Conservation (phyloP, 2,113 vertebrate species). For the Paralichthys olivaceus region DNA sequence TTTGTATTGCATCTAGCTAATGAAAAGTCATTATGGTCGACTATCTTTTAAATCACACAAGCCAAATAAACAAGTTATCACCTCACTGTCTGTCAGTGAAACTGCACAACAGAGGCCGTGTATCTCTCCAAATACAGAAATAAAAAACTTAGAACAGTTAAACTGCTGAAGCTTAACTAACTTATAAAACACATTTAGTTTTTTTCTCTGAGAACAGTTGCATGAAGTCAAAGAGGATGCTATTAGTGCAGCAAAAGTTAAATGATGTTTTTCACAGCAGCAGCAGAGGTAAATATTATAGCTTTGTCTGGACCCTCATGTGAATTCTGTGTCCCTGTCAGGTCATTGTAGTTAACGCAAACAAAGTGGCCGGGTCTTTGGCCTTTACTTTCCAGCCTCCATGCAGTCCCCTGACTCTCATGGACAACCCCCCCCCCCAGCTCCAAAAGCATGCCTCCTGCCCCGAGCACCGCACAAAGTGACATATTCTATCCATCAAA, state of each 20-base stretch:
- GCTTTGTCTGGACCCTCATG: not conserved
- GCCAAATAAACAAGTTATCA: not conserved
- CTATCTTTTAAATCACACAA: not conserved
- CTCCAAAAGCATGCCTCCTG: slow-evolving; percentile 48
- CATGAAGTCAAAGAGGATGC: not conserved
- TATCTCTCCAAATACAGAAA: not conserved
- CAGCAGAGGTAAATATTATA: slow-evolving; percentile 12
- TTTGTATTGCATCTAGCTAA: not conserved
- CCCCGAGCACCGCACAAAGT: slow-evolving; percentile 61
- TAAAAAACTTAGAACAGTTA: not conserved
- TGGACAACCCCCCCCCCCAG: slow-evolving; percentile 38
- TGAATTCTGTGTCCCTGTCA: slow-evolving; percentile 44
- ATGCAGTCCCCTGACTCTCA: slow-evolving; percentile 47
- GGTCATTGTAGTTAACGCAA: slow-evolving; percentile 52
- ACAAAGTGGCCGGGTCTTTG: slow-evolving; percentile 46
- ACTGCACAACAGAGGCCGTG: not conserved
- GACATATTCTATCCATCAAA: slow-evolving; percentile 76
- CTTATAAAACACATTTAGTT: not conserved
- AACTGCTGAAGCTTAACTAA: not conserved
- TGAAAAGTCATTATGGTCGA: not conserved
- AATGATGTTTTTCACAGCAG: not conserved
- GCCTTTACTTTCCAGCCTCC: slow-evolving; percentile 54
- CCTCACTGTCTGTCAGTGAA: not conserved
- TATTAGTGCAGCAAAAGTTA: not conserved
- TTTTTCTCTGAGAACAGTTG: not conserved